Conservation (phyloP, 2,888 invertebrate species). For the Apamea anceps region DNA sequence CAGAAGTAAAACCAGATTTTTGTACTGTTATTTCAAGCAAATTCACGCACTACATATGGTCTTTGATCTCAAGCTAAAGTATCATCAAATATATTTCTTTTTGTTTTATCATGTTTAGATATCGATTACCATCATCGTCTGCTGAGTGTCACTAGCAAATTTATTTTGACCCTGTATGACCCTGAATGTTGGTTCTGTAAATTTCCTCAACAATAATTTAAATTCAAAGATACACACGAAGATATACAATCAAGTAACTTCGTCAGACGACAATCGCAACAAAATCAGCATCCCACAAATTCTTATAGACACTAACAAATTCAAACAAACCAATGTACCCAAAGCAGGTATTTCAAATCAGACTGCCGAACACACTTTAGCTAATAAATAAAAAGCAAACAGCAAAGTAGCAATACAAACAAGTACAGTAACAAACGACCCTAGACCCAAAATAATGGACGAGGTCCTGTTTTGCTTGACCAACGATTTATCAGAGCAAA, state of each 20-base stretch:
- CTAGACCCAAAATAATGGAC: constrained; percentile 67
- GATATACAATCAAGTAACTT: not conserved
- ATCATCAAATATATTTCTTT: too few relatives aligned
- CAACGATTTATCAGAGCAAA: constrained; percentile 83
- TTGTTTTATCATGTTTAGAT: not conserved
- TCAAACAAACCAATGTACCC: constrained; percentile 7
- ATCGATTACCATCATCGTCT: too few relatives aligned
- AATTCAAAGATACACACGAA: too few relatives aligned
- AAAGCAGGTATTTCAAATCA: constrained; percentile 28
- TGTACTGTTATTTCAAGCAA: too few relatives aligned
- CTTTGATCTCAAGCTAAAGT: too few relatives aligned
- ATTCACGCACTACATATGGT: too few relatives aligned
- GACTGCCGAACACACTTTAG: constrained; percentile 45
- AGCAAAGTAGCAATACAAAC: constrained; percentile 51
- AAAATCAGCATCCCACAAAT: not conserved
- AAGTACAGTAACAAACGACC: constrained; percentile 64
- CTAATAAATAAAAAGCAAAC: constrained; percentile 58
- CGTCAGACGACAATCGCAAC: not conserved
- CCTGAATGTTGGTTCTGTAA: not conserved
- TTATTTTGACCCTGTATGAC: not conserved
- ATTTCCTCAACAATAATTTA: not conserved
- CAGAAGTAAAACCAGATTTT: too few relatives aligned
- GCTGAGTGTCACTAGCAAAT: too few relatives aligned
- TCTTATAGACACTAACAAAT: not conserved
- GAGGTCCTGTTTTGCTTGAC: constrained; percentile 76